These are phyloP conservation scores for Salticus scenicus DNA, from an alignment of 2,888 invertebrate species.

Conservation along the genomic window DNA sequence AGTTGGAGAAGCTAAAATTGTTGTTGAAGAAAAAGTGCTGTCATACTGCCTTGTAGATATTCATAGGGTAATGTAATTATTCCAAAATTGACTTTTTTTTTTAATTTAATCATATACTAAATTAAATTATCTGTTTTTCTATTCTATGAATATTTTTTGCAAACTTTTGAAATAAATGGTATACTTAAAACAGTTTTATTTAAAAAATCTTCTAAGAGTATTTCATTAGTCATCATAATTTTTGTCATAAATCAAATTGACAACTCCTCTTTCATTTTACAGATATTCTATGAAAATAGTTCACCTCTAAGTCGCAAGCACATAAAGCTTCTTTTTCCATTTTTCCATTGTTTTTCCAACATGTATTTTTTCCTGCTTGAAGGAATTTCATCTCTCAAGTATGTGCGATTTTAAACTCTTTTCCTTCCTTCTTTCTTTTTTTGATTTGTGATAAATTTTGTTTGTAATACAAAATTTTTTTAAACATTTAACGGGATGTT, in stretches of 20 bases:
- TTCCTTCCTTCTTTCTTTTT: too few relatives aligned
- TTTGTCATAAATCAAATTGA: too few relatives aligned
- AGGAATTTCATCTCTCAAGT: slow-evolving; percentile 46
- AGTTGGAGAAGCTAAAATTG: slow-evolving; percentile 35
- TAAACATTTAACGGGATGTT: too few relatives aligned
- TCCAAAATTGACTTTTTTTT: background rate
- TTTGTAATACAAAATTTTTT: too few relatives aligned
- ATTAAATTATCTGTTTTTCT: background rate
- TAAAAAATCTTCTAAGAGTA: too few relatives aligned
- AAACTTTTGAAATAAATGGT: too few relatives aligned
- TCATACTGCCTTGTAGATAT: slow-evolving; percentile 39
- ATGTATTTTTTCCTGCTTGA: slow-evolving; percentile 38
- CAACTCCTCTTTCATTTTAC: slow-evolving; percentile 8
- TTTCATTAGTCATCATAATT: too few relatives aligned
- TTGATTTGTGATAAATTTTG: background rate
- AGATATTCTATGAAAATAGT: slow-evolving; percentile 37
- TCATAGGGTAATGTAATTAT: background rate
- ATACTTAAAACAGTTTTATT: too few relatives aligned
- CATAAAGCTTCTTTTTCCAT: slow-evolving; percentile 33
- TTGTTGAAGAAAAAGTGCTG: slow-evolving; percentile 45
- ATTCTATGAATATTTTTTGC: too few relatives aligned
- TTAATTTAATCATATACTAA: background rate
- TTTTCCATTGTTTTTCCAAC: slow-evolving; percentile 41
- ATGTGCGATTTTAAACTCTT: slow-evolving; percentile 3
- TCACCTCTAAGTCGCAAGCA: slow-evolving; percentile 30